phyloP scores from a whole-genome alignment of 2,113 vertebrate genomes.

The Pipra filicauda region DNA sequence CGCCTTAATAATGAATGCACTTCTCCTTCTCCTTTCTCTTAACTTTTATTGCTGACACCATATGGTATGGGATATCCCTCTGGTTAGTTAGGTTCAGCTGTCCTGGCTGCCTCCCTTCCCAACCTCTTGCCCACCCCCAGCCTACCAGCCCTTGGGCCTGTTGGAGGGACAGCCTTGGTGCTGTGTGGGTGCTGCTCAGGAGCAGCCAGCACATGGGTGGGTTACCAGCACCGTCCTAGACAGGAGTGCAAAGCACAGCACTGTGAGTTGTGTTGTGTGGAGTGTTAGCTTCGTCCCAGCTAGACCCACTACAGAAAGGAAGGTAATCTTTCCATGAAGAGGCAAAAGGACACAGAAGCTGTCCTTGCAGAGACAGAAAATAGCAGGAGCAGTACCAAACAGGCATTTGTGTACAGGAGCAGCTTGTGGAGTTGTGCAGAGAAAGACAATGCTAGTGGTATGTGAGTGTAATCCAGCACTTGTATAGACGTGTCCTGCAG shows the following conservation, averaged over 20 bases:
- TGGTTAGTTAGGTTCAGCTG: neutral
- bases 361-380: neutral
- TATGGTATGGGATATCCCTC: neutral
- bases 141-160: fast-evolving
- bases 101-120: neutral
- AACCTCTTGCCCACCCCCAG: neutral
- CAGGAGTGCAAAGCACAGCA: neutral
- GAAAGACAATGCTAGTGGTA: neutral
- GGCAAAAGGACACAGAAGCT: neutral
- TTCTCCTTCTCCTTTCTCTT: neutral
- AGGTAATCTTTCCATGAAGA: neutral
- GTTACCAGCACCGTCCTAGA: neutral
- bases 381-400: neutral
- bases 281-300: neutral
- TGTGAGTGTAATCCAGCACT: neutral
- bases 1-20: fast-evolving
- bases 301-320: neutral
- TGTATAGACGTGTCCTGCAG: neutral
- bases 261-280: fast-evolving
- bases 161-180: neutral
- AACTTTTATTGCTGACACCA: neutral
- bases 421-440: neutral
- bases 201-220: fast-evolving
- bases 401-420: neutral
- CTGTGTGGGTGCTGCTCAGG: neutral